Base-by-base conservation (phyloP, 2,888 invertebrate genomes). In the Sinopyrophorus schimmeli region DNA sequence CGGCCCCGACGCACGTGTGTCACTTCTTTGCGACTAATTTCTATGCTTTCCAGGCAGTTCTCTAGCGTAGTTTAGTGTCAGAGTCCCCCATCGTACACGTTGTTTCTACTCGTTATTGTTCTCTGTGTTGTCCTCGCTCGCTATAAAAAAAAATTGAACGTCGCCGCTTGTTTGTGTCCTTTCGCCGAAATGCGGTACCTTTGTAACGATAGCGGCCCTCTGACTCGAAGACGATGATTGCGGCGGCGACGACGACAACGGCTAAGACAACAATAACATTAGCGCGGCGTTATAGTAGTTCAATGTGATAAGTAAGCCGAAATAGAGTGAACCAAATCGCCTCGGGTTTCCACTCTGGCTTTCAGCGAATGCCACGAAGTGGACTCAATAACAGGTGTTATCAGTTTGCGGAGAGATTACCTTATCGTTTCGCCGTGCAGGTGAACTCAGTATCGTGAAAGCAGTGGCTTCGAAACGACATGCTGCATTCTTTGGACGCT, bases 401-500 rank as follows among this genome's bases (percentile, higher is more conserved):
- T 49, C 49, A 38, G 23, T 31, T 41, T 43, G 17, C 37, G 37
- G 43, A 38, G 30, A 43, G 42, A 38, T 23, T 49, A 53, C 49
- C 49, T 53, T 53, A 53, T 53, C 53, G 44, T 21, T 41, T 41
- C 31, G 31, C 26, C 32, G 48, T 44, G 40, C 53, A 53, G 48
- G 53, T 53, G 49, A 49, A 38, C 34, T 49, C 49, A 53, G 53
- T 53, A 40, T 28, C 40, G 48, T 49, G 32, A 16, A 35, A 34
- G 31, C 41, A 42, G 53, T 49, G 53, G 42, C 38, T 47, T 39
- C 26, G 34, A 46, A 43, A 49, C 48, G 49, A 49, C 72, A 91
- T 91, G 91, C 81, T 92, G 76, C 87, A 89, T 76, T 87, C 90
- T 65, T 78, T 92, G 76, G 90, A 90, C 80, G 86, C 87, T 74